Evolutionary conservation across 2,797 vertebrate species (phyloP), one percentile per base, ranked within the genome.

Genomic region (Pyrocephalus nanus): DNA sequence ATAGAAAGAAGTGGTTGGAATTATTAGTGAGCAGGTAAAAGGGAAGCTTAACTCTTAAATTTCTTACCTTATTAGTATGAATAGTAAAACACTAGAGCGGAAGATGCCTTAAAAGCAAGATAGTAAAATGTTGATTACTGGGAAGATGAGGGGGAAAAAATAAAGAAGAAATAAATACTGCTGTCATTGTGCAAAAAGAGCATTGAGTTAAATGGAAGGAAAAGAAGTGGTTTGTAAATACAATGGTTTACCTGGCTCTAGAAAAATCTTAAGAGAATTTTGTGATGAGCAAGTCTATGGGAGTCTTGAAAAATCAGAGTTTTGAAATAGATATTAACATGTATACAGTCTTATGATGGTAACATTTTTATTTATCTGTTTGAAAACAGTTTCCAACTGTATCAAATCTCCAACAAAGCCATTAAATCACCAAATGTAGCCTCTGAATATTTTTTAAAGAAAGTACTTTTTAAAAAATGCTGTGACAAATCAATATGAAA

Each of bases 401-500:
- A 84, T 95, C 38, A 79, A 92, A 94, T 92, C 61, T 80, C 36
- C 48, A 90, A 71, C 62, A 88, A 82, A 95, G 64, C 40, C 62
- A 69, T 45, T 93, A 74, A 90, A 89, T 97, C 67, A 66, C 45
- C 54, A 90, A 95, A 64, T 34, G 15, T 45, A 92, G 86, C 45
- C 26, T 78, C n/a, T 85, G 92, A 91, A 16, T 95, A 22, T 87
- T 26, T 78, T 95, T 81, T 93, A 74, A 65, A 91, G 74, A 87
- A 95, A 77, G n/a, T 86, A 53, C 42, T 65, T 88, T 93, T 95
- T 66, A 96, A 97, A 30, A 96, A 96, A 86, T 73, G 40, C 71
- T 82, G 47, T 97, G 96, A 96, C 70, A 97, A 96, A 97, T 97
- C 95, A 96, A 88, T 96, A 96, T 91, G 85, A 95, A 97, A 95